Percentiles rank a stretch among this genome's conserved stretches.
Evolutionary conservation across 2,113 vertebrate species (phyloP).

Genomic region (Tapirus terrestris): DNA sequence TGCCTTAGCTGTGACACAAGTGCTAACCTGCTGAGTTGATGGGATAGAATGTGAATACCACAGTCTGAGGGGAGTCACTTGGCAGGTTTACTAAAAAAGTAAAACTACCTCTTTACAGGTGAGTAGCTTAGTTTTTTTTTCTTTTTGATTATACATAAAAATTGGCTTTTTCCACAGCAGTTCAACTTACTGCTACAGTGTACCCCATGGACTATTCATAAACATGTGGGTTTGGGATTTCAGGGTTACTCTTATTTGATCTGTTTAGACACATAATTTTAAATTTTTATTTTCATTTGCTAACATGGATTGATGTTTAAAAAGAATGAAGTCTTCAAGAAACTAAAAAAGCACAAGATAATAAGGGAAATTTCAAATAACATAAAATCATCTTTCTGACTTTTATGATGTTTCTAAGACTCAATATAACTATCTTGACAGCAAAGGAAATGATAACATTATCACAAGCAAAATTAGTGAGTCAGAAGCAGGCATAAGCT

Average conservation of each 20-base stretch:
- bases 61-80: not conserved
- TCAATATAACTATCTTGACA: not conserved
- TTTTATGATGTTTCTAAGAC: not conserved
- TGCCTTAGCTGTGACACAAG: not conserved
- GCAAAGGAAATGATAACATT: not conserved
- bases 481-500: not conserved
- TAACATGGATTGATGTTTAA: not conserved
- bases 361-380: not conserved
- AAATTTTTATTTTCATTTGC: not conserved
- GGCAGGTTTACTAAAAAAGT: not conserved
- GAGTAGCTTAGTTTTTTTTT: not conserved
- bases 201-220: not conserved
- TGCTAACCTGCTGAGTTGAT: not conserved
- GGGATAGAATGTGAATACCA: no score
- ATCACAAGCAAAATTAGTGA: not conserved
- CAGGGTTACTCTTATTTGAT: not conserved
- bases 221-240: not conserved
- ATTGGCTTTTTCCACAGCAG: not conserved
- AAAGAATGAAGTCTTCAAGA: not conserved
- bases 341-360: not conserved
- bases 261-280: not conserved
- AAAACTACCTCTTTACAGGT: not conserved
- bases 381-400: not conserved
- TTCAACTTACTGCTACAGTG: not conserved
- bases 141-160: not conserved